Evolutionary conservation across 37 sponge, comb jelly and placozoan genomes (phyloP), one percentile per base, ranked within the genome.

Genomic region (Chondrosia reniformis): DNA sequence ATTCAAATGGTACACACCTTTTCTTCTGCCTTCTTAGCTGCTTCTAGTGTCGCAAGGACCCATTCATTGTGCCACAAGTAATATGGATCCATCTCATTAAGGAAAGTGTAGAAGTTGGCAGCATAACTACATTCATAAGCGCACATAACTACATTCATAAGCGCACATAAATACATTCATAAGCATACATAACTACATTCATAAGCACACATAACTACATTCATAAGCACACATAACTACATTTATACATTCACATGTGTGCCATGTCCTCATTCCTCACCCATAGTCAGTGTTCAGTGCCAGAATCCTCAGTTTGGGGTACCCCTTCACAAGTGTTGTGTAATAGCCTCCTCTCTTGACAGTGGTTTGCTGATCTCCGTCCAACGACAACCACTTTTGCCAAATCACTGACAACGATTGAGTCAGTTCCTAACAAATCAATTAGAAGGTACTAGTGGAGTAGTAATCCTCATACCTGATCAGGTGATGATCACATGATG

Each of bases 231-330:
- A n/a, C n/a, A n/a, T n/a, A n/a, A n/a, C n/a, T n/a, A n/a, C n/a
- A n/a, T n/a, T n/a, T n/a, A n/a, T n/a, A n/a, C n/a, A n/a, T n/a
- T n/a, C n/a, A n/a, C n/a, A n/a, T n/a, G n/a, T n/a, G n/a, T n/a
- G n/a, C n/a, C n/a, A n/a, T 63, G 12, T 49, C 58, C 57, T 2
- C 41, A 32, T 6, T 2, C 2, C 56, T 62, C 1, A 87, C 83
- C 89, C 92, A 76, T 86, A 91, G 38, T 91, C 82, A 1, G 92
- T 78, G 80, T 91, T 91, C 49, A 87, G 69, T 21, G 92, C 78
- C 17, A 91, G 36, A 19, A 91, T 46, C 15, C 88, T 45, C 12
- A 91, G 88, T 31, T 64, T 64, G 24, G 84, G 77, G 42, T 25
- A 69, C 44, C 72, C 56, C 42, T 73, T 44, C 30, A 91, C 33